A percentile compares a stretch with the other conserved stretches of the same genome.
phyloP scores from a whole-genome alignment of 1,140 invertebrate genomes.

The Drosophila hydei region DNA sequence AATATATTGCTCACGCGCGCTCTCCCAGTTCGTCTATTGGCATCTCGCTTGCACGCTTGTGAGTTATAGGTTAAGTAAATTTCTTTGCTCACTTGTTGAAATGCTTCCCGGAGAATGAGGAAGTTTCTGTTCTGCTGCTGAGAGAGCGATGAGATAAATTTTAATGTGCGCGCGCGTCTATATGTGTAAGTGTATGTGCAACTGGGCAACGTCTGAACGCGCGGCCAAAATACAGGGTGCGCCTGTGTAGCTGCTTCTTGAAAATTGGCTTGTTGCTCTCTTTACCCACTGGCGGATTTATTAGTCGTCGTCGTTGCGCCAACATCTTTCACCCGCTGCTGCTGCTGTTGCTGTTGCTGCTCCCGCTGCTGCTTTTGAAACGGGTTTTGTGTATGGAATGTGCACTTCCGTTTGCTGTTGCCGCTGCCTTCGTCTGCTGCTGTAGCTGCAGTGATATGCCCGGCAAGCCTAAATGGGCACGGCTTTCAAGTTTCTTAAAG shows the following conservation, averaged over 20 bases:
- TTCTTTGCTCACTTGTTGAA: conserved; percentile 76
- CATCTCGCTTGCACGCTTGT: conserved; percentile 47
- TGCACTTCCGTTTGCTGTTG: conserved; percentile 81
- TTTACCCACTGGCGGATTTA: conserved; percentile 83
- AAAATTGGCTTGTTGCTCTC: conserved; percentile 73
- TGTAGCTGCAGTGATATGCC: conserved; percentile 42
- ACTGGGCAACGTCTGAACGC: conserved; percentile 48
- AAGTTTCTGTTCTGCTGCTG: conserved; percentile 58
- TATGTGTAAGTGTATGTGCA: conserved; percentile 25
- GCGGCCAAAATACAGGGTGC: conserved; percentile 48
- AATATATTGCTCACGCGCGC: conserved; percentile 44
- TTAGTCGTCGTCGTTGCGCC: conserved; percentile 53
- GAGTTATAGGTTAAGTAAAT: conserved; percentile 46
- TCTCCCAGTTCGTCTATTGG: conserved; percentile 13
- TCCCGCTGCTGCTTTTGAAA: conserved; percentile 57
- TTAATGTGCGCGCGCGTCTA: conserved; percentile 39
- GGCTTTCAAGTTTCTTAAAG: conserved; percentile 79
- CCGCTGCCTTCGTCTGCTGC: conserved; percentile 27
- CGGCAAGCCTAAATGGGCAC: conserved; percentile 65
- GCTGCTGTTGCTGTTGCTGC: conserved; percentile 19
- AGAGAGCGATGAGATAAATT: conserved; percentile 70
- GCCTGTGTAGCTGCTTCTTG: conserved; percentile 37
- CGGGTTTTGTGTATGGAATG: conserved; percentile 80
- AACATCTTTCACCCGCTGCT: conserved; percentile 64
- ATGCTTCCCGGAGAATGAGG: conserved; percentile 80